Evolutionary conservation across 2,113 vertebrate genomes (phyloP).

Genomic region (Dermatemys mawii): DNA sequence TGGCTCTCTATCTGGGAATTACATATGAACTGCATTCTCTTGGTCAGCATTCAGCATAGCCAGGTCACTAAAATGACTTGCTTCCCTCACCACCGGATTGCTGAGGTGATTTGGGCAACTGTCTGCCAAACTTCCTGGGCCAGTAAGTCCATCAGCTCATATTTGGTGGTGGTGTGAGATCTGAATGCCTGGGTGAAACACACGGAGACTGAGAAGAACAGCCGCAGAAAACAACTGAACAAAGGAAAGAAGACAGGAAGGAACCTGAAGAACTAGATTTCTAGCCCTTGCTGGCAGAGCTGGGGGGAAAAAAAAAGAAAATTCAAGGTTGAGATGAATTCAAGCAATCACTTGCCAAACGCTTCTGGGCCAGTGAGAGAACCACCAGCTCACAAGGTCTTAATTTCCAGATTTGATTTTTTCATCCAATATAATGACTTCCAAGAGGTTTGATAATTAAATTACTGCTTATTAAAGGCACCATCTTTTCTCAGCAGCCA

Average conservation of each 20-base stretch:
- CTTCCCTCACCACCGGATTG: not conserved
- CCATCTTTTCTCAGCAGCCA: not conserved
- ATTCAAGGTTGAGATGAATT: fast-evolving
- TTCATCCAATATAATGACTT: not conserved
- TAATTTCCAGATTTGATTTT: not conserved
- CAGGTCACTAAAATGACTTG: not conserved
- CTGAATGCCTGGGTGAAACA: not conserved
- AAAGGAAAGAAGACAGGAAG: not conserved
- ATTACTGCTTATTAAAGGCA: not conserved
- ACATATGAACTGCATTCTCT: not conserved
- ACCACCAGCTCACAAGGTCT: not conserved
- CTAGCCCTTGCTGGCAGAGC: not conserved
- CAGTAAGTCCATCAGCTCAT: not conserved
- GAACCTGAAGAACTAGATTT: fast-evolving
- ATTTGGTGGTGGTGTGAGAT: not conserved
- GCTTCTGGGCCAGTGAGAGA: not conserved
- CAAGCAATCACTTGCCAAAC: fast-evolving
- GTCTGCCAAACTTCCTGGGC: not conserved
- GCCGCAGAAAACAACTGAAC: not conserved
- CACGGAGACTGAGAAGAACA: not conserved
- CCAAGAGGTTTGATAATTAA: not conserved
- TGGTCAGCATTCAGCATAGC: not conserved
- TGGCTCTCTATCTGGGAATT: not conserved
- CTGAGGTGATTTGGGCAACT: not conserved
- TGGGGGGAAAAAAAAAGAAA: not conserved